Evolutionary conservation across 2,113 vertebrate genomes (phyloP), one percentile per base, ranked within the genome.

Genomic region (Pollachius pollachius): DNA sequence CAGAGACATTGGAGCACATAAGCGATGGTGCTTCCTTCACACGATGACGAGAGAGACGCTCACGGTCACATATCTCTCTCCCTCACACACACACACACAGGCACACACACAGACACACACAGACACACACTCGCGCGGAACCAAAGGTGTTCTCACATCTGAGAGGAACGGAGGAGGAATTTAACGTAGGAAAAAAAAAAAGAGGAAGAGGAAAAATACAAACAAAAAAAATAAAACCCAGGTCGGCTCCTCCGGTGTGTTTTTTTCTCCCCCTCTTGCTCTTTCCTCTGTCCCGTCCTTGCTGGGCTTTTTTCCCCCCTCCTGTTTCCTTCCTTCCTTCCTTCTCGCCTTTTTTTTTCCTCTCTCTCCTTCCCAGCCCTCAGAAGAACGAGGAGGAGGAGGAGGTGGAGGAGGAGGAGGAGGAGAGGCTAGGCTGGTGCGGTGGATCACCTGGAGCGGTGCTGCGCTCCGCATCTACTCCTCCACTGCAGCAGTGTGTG

Each of bases 401-500:
- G 84, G 84, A 87, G 86, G 85, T 78, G 88, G 84, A 86, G 84
- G 89, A 67, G 64, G 65, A 11, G 52, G 62, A 72, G 67, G 72
- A 21, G 69, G 60, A 68, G 65, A 73, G 57, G 34, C 23, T 59
- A 56, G 86, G 82, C 81, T 88, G 85, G 82, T 48, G 85, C 86
- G 88, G 81, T 86, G 88, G 83, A 87, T 89, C 88, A 89, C 86
- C 86, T 87, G 87, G 85, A 89, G 83, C 86, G 84, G 87, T 73
- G 88, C 37, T 78, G 84, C 76, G 88, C 88, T 91, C 90, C 79
- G 88, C 87, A 89, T 90, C 86, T 88, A 89, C 89, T 90, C 89
- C 90, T 90, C 81, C 88, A 91, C 90, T 92, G 89, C 90, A 89
- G 90, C 85, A 91, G 81, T 87, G 81, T 70, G 82, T 87, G 88